Evolutionary conservation across 2,797 vertebrate species (phyloP).

Genomic region (Poeciliopsis presidionis): DNA sequence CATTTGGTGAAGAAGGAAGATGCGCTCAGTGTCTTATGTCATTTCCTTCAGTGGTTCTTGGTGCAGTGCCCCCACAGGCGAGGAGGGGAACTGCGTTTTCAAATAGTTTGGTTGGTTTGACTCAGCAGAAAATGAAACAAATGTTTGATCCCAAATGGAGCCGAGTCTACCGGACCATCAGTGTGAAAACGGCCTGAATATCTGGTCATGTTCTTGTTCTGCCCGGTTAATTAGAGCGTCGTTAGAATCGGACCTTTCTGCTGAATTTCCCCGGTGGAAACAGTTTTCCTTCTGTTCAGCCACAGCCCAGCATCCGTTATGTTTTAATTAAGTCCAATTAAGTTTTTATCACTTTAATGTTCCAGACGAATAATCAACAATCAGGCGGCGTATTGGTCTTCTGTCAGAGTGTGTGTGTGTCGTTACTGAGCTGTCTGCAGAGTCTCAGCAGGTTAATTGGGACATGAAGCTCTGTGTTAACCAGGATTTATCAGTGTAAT

Average conservation of each 20-base stretch:
- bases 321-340: slow-evolving; percentile 69
- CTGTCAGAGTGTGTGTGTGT: background rate
- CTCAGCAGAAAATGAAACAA: background rate
- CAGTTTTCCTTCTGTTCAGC: slow-evolving; percentile 26
- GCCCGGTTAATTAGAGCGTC: background rate
- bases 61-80: background rate
- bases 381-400: slow-evolving; percentile 24
- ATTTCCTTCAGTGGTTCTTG: background rate
- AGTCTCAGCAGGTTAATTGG: slow-evolving; percentile 56
- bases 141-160: background rate
- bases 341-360: slow-evolving; percentile 63
- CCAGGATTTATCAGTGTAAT: slow-evolving; percentile 66
- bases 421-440: slow-evolving; percentile 42
- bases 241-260: background rate
- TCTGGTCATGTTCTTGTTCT: background rate
- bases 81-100: background rate
- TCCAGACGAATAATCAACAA: slow-evolving; percentile 34
- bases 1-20: background rate
- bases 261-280: background rate
- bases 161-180: background rate
- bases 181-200: background rate
- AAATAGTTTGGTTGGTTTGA: background rate
- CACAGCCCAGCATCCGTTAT: slow-evolving; percentile 44
- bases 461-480: slow-evolving; percentile 61
- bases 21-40: background rate